Base-by-base conservation (phyloP, 2,113 vertebrate genomes). In the Macrotus californicus region DNA sequence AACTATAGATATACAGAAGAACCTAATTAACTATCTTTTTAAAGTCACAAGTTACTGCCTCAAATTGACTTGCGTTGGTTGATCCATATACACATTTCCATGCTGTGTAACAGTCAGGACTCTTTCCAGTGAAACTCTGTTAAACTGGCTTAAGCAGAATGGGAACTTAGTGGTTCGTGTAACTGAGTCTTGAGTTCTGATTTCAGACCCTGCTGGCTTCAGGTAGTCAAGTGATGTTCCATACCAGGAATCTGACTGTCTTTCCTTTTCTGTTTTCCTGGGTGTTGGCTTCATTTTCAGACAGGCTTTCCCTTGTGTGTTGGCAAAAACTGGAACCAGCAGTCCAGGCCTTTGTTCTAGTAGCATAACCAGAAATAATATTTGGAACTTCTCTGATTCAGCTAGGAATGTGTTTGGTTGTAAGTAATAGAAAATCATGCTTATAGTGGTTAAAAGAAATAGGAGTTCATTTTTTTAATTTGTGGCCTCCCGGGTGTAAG, bases 41-140 rank as follows among this genome's bases (percentile, higher is more conserved):
- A 69, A 81, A 93, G 73, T 91, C 77, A 59, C 61, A 76, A 52
- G 72, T 93, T 91, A 93, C 56, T 87, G 79, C 36, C 56, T 95
- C 86, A 94, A 85, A 72, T 56, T 83, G 91, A n/a, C 39, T 96
- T 91, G 24, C 67, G 15, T 90, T 87, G 69, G 15, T 52, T 93
- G 13, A 43, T 85, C 54, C 76, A 69, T 48, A 69, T 36, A 61
- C 34, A 31, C 69, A 84, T 21, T 64, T 84, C 12, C 43, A 29
- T 12, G 50, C 69, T 61, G 36, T 54, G 0, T 69, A 34, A 76
- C 54, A 88, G 10, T 84, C 48, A 90, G 41, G 34, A 88, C 36
- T 85, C 66, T 95, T 73, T 34, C 31, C 43, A 69, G 70, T 91
- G 39, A 93, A 92, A 79, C 48, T 83, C 29, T 54, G 29, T 91